phyloP scores from a whole-genome alignment of 2,888 invertebrate genomes.

The Diarsia mendica region DNA sequence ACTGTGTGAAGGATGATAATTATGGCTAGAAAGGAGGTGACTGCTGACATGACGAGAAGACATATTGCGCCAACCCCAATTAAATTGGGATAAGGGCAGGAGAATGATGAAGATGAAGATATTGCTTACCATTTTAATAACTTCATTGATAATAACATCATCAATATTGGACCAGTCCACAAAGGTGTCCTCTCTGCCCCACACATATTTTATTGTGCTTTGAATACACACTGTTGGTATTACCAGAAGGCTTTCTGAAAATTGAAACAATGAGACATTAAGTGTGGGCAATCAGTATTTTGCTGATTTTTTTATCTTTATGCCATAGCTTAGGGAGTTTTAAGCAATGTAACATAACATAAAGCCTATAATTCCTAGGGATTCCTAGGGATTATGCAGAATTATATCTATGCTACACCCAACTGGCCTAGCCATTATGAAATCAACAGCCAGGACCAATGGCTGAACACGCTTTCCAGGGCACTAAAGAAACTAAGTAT shows the following conservation, averaged over 20 bases:
- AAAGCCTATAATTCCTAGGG: neutral
- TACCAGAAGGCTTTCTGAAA: conserved; percentile 84
- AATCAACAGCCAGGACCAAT: neutral
- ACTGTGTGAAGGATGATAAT: too few relatives aligned
- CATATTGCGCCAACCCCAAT: too few relatives aligned
- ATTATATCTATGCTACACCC: neutral
- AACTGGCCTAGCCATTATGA: too few relatives aligned
- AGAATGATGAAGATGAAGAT: neutral
- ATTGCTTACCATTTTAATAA: conserved; percentile 82
- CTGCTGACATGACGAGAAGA: too few relatives aligned
- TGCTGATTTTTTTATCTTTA: neutral
- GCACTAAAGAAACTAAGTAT: neutral
- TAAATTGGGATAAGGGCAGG: too few relatives aligned
- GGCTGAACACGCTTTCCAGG: neutral
- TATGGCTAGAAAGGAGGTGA: too few relatives aligned
- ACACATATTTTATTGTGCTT: conserved; percentile 84
- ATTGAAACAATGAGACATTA: conserved; percentile 32
- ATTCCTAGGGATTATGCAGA: neutral
- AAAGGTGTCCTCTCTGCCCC: conserved; percentile 82
- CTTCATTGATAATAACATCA: conserved; percentile 88
- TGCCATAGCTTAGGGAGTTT: neutral
- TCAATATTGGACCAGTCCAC: conserved; percentile 85
- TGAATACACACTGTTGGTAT: conserved; percentile 87
- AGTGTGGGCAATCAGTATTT: neutral
- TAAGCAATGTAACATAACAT: neutral